A percentile compares a stretch with the other conserved stretches of the same genome.
Conservation (phyloP, 2,888 invertebrate species). For the Notodonta dromedarius region DNA sequence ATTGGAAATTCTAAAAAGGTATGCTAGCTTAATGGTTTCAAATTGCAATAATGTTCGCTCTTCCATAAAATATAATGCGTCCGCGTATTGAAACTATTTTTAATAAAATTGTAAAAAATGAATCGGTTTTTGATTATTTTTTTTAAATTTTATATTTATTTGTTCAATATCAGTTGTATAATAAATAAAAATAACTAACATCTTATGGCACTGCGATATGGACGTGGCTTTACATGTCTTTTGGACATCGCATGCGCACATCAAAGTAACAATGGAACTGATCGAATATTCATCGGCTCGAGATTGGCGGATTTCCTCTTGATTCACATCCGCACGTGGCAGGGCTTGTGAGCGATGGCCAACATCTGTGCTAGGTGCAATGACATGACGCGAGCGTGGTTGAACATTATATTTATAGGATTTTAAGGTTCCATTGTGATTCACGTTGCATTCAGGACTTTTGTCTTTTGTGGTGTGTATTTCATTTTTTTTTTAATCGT, state of each 20-base stretch:
- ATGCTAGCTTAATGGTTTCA: too few species aligned
- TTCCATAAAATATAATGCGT: too few species aligned
- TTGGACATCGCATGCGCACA: slow-evolving; percentile 7
- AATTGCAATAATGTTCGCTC: too few species aligned
- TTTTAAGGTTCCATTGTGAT: too few species aligned
- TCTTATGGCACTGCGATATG: neutral
- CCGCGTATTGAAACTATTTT: too few species aligned
- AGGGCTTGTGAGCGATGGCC: slow-evolving; percentile 15
- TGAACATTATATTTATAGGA: neutral
- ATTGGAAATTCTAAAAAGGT: too few species aligned
- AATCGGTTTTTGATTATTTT: too few species aligned
- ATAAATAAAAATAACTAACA: neutral
- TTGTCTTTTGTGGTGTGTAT: neutral
- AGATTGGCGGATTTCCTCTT: slow-evolving; percentile 68
- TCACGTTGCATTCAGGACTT: too few species aligned
- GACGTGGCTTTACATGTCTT: slow-evolving; percentile 1
- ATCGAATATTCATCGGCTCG: slow-evolving; percentile 63
- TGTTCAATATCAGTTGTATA: too few species aligned
- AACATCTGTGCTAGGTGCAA: slow-evolving; percentile 36
- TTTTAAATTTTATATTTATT: too few species aligned
- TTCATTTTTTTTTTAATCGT: too few species aligned
- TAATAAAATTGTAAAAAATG: too few species aligned
- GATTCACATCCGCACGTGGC: slow-evolving; percentile 50
- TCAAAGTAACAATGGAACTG: slow-evolving; percentile 50
- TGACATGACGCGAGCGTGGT: slow-evolving; percentile 15